Evolutionary conservation across 2,888 invertebrate species (phyloP).

Genomic region (Ophioninae sp.): DNA sequence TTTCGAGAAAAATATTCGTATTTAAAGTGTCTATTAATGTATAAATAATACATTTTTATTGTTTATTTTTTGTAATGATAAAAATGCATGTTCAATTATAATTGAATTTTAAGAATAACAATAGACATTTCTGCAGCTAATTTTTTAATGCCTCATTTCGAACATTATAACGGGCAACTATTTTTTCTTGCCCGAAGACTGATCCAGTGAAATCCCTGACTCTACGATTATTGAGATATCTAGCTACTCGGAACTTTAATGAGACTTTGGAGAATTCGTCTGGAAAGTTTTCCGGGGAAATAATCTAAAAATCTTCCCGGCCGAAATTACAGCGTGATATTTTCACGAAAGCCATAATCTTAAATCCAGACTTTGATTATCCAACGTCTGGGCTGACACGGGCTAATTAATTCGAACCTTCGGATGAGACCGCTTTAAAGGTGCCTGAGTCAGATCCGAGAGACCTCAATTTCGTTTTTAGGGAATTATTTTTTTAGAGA

Average conservation of each 20-base stretch:
- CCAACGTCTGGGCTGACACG: not conserved
- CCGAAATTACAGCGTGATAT: not conserved
- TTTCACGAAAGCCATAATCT: not conserved
- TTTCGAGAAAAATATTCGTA: not conserved
- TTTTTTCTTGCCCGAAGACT: not conserved
- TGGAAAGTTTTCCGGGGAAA: not conserved
- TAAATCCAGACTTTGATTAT: not conserved
- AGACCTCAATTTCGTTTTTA: not conserved
- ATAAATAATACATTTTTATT: not conserved
- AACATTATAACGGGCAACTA: not conserved
- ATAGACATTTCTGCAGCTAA: not conserved
- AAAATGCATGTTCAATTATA: not conserved
- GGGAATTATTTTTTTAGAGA: too few species aligned
- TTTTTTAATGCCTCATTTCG: not conserved
- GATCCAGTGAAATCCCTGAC: not conserved
- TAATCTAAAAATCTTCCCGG: not conserved
- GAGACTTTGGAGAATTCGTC: not conserved
- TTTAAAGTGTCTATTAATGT: not conserved
- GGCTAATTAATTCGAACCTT: slow-evolving; percentile 2
- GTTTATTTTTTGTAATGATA: not conserved
- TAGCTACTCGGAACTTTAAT: not conserved
- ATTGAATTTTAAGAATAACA: not conserved
- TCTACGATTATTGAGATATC: not conserved
- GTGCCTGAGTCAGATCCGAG: not conserved
- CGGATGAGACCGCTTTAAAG: not conserved